Evolutionary conservation across 2,797 vertebrate genomes (phyloP).

Genomic region (Cheracebus regulus): DNA sequence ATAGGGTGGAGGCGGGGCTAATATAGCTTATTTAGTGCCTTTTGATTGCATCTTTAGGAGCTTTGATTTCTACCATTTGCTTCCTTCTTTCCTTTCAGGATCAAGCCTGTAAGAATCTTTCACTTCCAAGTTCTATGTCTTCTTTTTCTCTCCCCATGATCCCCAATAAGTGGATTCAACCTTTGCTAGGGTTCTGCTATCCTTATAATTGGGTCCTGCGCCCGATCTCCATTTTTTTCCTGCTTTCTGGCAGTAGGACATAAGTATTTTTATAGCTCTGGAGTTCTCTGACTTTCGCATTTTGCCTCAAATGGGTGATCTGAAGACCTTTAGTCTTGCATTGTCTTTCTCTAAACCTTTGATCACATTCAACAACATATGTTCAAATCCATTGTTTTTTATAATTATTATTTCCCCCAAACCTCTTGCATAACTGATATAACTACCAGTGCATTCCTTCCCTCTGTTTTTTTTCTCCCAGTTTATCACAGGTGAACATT

Average conservation of each 20-base stretch:
- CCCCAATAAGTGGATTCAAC: not conserved
- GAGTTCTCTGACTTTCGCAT: slow-evolving; percentile 11
- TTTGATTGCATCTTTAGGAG: not conserved
- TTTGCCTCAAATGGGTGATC: slow-evolving; percentile 41
- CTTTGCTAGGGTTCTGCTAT: not conserved
- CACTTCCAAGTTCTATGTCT: not conserved
- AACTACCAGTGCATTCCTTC: not conserved
- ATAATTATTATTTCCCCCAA: not conserved
- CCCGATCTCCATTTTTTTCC: not conserved
- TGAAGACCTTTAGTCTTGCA: not conserved
- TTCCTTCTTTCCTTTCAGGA: not conserved
- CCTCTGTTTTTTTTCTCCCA: not conserved
- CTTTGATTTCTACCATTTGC: not conserved
- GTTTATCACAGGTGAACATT: not conserved
- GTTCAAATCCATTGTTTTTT: slow-evolving; percentile 19
- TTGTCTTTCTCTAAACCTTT: slow-evolving; percentile 21
- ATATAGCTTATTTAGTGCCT: not conserved
- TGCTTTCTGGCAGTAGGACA: not conserved
- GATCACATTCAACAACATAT: not conserved
- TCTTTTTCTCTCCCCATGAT: not conserved
- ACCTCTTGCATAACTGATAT: slow-evolving; percentile 7
- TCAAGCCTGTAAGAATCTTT: not conserved
- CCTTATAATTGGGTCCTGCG: not conserved
- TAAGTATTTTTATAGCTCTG: not conserved
- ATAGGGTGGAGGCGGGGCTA: not conserved